phyloP scores from a whole-genome alignment of 2,113 vertebrate genomes.

The Mastomys natalensis region DNA sequence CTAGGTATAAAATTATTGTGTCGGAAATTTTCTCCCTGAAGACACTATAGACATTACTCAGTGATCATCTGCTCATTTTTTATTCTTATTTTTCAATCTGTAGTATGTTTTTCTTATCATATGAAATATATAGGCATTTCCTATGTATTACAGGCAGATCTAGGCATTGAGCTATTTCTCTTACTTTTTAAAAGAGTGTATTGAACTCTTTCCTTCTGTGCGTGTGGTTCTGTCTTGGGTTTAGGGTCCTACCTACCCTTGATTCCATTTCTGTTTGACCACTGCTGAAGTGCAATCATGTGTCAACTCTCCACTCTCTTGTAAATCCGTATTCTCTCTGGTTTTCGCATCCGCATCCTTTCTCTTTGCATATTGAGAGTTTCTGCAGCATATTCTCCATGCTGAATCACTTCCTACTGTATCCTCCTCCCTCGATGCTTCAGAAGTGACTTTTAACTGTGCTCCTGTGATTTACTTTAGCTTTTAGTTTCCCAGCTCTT shows the following conservation, averaged over 20 bases:
- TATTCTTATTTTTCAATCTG: not conserved
- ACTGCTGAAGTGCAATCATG: not conserved
- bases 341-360: not conserved
- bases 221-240: not conserved
- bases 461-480: not conserved
- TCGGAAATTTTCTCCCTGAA: not conserved
- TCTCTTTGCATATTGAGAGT: not conserved
- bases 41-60: not conserved
- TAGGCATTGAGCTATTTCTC: not conserved
- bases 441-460: not conserved
- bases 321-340: not conserved
- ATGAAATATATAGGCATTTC: not conserved
- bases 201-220: not conserved
- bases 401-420: not conserved
- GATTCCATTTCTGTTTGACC: not conserved
- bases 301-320: not conserved
- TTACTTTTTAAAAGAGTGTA: not conserved
- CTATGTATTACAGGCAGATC: not conserved
- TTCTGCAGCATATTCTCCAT: not conserved
- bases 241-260: not conserved
- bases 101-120: not conserved
- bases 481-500: not conserved
- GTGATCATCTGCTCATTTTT: not conserved
- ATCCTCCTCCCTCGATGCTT: not conserved
- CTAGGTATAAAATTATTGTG: conserved; percentile 71